Conservation (phyloP, 2,888 invertebrate genomes). For the Tinea semifulvella region DNA sequence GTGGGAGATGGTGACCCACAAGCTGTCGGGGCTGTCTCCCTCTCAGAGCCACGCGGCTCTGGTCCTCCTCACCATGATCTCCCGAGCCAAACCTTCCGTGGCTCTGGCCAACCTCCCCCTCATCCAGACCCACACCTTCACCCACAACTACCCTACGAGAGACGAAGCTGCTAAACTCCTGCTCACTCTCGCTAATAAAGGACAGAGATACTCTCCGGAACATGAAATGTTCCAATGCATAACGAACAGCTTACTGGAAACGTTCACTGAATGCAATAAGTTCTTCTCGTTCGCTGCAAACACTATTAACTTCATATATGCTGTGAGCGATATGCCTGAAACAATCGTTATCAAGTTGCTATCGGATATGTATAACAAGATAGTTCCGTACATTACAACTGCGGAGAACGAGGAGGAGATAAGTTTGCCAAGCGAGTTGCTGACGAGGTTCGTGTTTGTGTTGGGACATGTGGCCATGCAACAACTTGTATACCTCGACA, state of each 20-base stretch:
- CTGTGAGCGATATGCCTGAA: constrained; percentile 67
- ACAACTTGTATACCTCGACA: constrained; percentile 84
- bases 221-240: constrained; percentile 42
- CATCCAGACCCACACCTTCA: constrained; percentile 77
- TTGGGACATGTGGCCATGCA: constrained; percentile 82
- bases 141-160: constrained; percentile 49
- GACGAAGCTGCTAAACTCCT: constrained; percentile 45
- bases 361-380: constrained; percentile 48
- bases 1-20: constrained; percentile 85
- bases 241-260: constrained; percentile 49
- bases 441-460: constrained; percentile 65
- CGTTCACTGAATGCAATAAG: constrained; percentile 52
- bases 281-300: constrained; percentile 61
- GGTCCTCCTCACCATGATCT: constrained; percentile 79
- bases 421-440: constrained; percentile 41
- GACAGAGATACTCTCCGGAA: constrained; percentile 46
- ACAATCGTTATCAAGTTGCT: constrained; percentile 55
- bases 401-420: constrained; percentile 38
- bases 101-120: constrained; percentile 75
- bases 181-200: constrained; percentile 39
- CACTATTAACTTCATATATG: constrained; percentile 62
- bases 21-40: constrained; percentile 73
- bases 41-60: constrained; percentile 79
- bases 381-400: constrained; percentile 46
- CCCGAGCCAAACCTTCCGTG: constrained; percentile 66